Evolutionary conservation across 2,888 invertebrate genomes (phyloP), one percentile per base, ranked within the genome.

Genomic region (Habrosyne pyritoides): DNA sequence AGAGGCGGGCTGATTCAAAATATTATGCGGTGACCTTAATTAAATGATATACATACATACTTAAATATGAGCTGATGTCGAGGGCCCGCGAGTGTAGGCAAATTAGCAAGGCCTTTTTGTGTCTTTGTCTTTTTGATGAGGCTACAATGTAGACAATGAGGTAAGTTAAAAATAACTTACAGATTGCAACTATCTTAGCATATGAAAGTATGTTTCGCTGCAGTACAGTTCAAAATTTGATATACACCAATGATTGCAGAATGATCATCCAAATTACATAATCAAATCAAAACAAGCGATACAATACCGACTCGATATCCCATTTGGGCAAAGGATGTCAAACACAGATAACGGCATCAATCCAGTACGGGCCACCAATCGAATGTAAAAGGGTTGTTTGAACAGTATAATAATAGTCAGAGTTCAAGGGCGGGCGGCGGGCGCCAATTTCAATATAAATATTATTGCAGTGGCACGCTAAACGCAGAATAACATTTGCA

Each of bases 401-500:
- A 77, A 78, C 81, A 81, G 83, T 84, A 80, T 82, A 82, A 86
- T 85, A 85, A 81, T 82, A 78, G 79, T 72, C 54, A 57, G 75
- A 84, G 84, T 88, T 89, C 87, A 89, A 91, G 89, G 89, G 69
- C 86, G 81, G 69, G 60, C 63, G 71, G 54, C 68, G 71, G 79
- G 74, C 77, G 73, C 81, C 83, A 81, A 83, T 89, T 89, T 86
- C 85, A 85, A 84, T 88, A 90, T 87, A 87, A 89, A 90, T 89
- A 88, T 90, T 89, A 89, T 89, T 90, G 89, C 87, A 87, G 79
- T 77, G 79, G 73, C 77, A 79, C 80, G 84, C 84, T 88, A 86
- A 90, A 89, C 85, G 85, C 83, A 82, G 83, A 84, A 86, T 88
- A 88, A 84, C 79, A 88, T 91, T 91, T 90, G 87, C 91, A 91